Base-by-base conservation (phyloP, 2,113 vertebrate genomes). In the Callopanchax toddi region DNA sequence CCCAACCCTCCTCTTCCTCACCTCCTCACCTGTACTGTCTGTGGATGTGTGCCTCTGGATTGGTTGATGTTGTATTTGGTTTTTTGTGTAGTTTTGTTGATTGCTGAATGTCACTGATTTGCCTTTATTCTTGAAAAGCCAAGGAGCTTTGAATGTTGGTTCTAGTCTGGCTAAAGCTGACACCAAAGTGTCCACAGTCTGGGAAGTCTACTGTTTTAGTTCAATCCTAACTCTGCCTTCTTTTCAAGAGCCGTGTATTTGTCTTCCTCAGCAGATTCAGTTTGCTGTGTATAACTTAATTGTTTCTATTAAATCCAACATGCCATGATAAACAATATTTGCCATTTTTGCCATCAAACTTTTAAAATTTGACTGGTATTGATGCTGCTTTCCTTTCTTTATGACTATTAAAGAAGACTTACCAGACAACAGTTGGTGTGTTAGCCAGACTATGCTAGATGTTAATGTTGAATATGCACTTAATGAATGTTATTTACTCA, bases 11-110 rank as follows among this genome's bases (percentile, higher is more conserved):
- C 58, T 82, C 50, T 68, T 69, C 21, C 57, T 45, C 52, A 40
- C 83, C 84, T 82, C 71, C 63, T 83, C 86, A 77, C 74, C 77
- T 82, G 85, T 91, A 78, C 77, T 86, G 89, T 91, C 70, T 89
- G 89, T 89, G 79, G 71, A 83, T 87, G 84, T 81, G 71, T 89
- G 76, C 75, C 62, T 81, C 70, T 84, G 54, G 79, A 76, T 79
- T 83, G 83, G 53, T 89, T 81, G 75, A 64, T 89, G 82, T 88
- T 16, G 82, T 87, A 29, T 89, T 86, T 32, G 29, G 6, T 32
- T 32, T 32, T 45, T 77, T 80, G 83, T 89, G 84, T 65, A 69
- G 85, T 89, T 78, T 87, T 84, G 89, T 68, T 78, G 89, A 74
- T 83, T 89, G 91, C 84, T 82, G 82, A 81, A 66, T 88, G 80